Evolutionary conservation across 2,113 vertebrate genomes (phyloP).

Genomic region (Rhipidura dahli): DNA sequence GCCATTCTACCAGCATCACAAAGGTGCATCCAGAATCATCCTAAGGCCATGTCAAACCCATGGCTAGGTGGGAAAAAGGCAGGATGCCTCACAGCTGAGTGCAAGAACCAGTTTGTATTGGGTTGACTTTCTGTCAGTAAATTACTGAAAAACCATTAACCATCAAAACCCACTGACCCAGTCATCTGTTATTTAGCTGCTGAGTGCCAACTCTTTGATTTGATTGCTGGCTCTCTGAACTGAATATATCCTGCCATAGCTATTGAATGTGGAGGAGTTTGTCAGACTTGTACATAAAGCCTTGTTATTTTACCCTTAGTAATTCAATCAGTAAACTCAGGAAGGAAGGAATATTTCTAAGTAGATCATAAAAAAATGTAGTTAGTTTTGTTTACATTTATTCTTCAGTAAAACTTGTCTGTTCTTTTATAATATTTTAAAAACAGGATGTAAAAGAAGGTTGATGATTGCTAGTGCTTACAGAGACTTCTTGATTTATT

Average conservation of each 20-base stretch:
- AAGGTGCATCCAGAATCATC: not conserved
- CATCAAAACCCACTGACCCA: not conserved
- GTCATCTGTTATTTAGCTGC: not conserved
- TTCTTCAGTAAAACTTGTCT: not conserved
- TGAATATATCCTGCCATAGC: not conserved
- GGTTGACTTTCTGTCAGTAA: not conserved
- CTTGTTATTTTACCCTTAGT: not conserved
- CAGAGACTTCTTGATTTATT: not conserved
- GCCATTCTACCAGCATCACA: not conserved
- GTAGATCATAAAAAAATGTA: not conserved
- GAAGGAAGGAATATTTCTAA: not conserved
- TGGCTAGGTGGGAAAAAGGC: not conserved
- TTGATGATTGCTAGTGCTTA: not conserved
- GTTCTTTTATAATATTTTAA: not conserved
- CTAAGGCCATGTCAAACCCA: not conserved
- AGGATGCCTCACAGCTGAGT: not conserved
- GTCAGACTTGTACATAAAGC: not conserved
- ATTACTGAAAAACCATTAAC: not conserved
- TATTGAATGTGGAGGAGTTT: not conserved
- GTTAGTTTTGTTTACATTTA: not conserved
- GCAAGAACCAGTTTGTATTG: not conserved
- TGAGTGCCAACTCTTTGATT: not conserved
- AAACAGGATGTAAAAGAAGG: not conserved
- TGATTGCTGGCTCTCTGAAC: not conserved
- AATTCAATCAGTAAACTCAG: not conserved